Conservation (phyloP, 2,888 invertebrate genomes). For the Imbricaverruca yamaguchii region DNA sequence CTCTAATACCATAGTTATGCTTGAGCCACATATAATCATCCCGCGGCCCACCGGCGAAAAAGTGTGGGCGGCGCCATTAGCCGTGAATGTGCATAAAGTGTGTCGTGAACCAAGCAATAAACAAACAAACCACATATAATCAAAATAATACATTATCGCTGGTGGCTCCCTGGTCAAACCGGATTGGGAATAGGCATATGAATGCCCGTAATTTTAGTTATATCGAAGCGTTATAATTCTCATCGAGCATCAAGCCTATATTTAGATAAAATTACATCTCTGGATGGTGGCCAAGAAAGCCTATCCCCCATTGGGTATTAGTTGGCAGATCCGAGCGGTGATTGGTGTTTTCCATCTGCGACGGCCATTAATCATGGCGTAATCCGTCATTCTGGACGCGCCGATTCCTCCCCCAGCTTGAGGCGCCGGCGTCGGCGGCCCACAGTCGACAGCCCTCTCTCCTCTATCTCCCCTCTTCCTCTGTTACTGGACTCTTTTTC, state of each 20-base stretch:
- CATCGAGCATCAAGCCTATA: not conserved
- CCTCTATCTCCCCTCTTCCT: not conserved
- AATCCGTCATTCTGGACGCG: constrained; percentile 18
- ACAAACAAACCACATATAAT: constrained; percentile 2
- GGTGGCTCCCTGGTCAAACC: not conserved
- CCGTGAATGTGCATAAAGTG: no score
- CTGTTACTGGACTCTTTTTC: not conserved
- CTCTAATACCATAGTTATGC: not conserved
- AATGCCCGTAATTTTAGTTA: not conserved
- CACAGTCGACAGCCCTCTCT: not conserved
- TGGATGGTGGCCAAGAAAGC: constrained; percentile 9
- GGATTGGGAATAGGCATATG: not conserved
- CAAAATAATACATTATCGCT: not conserved
- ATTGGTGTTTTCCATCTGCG: constrained; percentile 19
- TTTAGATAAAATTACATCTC: constrained; percentile 18
- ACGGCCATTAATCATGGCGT: constrained; percentile 15
- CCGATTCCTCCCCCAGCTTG: constrained; percentile 13
- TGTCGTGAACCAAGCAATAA: no score
- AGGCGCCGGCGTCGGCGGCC: not conserved
- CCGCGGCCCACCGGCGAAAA: no score
- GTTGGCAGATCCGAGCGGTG: constrained; percentile 9
- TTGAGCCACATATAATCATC: not conserved
- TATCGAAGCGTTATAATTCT: constrained; percentile 2
- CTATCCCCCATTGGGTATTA: constrained; percentile 13
- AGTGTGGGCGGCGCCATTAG: no score